Evolutionary conservation across 2,888 invertebrate genomes (phyloP).

Genomic region (Cylindroiulus punctatus): DNA sequence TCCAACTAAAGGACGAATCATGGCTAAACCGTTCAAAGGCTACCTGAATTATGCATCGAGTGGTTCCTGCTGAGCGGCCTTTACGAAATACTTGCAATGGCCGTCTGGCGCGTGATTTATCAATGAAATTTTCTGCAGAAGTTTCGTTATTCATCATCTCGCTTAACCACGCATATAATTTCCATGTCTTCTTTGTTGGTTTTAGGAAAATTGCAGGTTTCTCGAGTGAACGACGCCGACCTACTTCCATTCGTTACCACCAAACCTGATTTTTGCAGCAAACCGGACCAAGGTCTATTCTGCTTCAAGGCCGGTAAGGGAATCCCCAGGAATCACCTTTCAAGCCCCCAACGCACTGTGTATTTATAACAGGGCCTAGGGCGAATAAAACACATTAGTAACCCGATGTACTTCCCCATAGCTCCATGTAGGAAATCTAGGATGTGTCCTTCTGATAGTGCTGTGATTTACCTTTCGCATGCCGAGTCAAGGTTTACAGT

Average conservation of each 20-base stretch:
- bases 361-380: background rate
- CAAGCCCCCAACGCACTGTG: background rate
- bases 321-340: conserved; percentile 42
- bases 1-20: conserved; percentile 29
- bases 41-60: conserved; percentile 9
- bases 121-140: conserved; percentile 24
- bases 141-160: conserved; percentile 36
- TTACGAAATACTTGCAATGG: conserved; percentile 37
- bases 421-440: background rate
- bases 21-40: background rate
- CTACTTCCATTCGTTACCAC: conserved; percentile 59
- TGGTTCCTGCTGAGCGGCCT: conserved; percentile 9
- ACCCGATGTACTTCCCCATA: conserved; percentile 15
- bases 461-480: background rate
- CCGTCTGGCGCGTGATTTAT: conserved; percentile 21
- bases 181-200: conserved; percentile 35
- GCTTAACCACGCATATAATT: conserved; percentile 10
- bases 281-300: conserved; percentile 58
- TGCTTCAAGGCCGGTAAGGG: conserved; percentile 57
- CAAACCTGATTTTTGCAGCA: conserved; percentile 58
- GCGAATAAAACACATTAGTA: background rate
- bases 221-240: conserved; percentile 58
- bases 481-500: background rate
- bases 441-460: conserved; percentile 11
- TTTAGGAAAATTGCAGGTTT: conserved; percentile 53